A percentile compares a stretch with the other conserved stretches of the same genome.
phyloP scores from a whole-genome alignment of 1,140 invertebrate genomes.

The Eciton burchellii region DNA sequence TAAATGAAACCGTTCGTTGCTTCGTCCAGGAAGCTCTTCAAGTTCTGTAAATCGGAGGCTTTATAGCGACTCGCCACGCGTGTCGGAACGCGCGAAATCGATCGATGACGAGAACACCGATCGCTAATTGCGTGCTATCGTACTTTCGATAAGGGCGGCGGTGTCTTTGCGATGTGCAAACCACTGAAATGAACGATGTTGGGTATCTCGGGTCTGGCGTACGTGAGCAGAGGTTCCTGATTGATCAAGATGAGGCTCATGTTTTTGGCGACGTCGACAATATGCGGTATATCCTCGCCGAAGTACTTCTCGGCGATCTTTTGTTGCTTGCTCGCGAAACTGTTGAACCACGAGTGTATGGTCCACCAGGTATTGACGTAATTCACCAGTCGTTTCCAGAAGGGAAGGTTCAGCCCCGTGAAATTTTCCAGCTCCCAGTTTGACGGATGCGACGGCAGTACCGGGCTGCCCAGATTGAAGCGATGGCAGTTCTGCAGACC shows the following conservation, averaged over 20 bases:
- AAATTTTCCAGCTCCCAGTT: conserved; percentile 64
- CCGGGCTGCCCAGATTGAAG: conserved; percentile 58
- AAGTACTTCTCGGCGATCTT: conserved; percentile 41
- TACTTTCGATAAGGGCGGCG: conserved; percentile 74
- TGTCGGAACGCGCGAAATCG: not conserved
- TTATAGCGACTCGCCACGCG: not conserved
- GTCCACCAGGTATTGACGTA: conserved; percentile 29
- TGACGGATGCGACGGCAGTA: conserved; percentile 68
- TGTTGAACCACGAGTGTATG: conserved; percentile 38
- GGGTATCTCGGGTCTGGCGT: conserved; percentile 86
- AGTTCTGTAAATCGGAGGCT: conserved; percentile 76
- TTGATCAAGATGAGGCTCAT: conserved; percentile 45
- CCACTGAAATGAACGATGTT: conserved; percentile 86
- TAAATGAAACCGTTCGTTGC: conserved; percentile 86
- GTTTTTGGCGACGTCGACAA: conserved; percentile 40
- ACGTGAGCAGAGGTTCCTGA: conserved; percentile 85
- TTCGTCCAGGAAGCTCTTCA: conserved; percentile 82
- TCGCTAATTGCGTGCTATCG: not conserved
- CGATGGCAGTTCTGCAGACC: conserved; percentile 1
- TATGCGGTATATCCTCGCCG: conserved; percentile 34
- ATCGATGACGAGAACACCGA: not conserved
- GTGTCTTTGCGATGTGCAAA: conserved; percentile 81
- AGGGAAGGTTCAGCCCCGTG: conserved; percentile 34
- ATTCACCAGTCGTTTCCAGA: conserved; percentile 60
- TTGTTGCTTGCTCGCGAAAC: conserved; percentile 20